Conservation (phyloP, 2,797 vertebrate species). For the Tapirus indicus region DNA sequence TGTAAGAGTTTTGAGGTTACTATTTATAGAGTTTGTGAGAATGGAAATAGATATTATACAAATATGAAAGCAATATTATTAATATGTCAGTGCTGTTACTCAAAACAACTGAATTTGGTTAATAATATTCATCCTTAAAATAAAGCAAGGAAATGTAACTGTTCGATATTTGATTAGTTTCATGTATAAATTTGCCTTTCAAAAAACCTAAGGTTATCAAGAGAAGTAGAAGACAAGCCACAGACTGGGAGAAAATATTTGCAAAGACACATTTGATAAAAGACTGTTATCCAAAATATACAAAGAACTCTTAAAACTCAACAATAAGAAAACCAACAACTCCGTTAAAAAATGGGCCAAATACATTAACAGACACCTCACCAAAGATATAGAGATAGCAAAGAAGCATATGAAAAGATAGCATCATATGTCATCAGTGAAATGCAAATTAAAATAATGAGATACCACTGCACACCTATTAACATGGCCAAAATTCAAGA, state of each 20-base stretch:
- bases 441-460: not conserved
- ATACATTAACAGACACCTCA: not conserved
- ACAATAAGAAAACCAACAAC: not conserved
- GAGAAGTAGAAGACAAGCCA: not conserved
- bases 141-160: not conserved
- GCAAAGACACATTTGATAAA: not conserved
- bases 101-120: not conserved
- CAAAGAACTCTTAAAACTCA: not conserved
- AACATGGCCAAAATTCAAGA: not conserved
- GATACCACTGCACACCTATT: not conserved
- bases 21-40: not conserved
- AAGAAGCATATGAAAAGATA: not conserved
- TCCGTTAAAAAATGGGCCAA: not conserved
- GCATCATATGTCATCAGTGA: not conserved
- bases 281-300: not conserved
- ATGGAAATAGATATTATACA: not conserved
- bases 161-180: not conserved
- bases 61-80: not conserved
- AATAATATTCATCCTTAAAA: not conserved
- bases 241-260: not conserved
- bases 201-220: not conserved
- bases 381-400: not conserved
- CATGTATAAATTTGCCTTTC: not conserved
- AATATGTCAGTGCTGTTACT: not conserved
- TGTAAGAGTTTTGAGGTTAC: slow-evolving; percentile 12